Conservation (phyloP, 35 echinoderm and acorn worm species). For the Eucidaris tribuloides region DNA sequence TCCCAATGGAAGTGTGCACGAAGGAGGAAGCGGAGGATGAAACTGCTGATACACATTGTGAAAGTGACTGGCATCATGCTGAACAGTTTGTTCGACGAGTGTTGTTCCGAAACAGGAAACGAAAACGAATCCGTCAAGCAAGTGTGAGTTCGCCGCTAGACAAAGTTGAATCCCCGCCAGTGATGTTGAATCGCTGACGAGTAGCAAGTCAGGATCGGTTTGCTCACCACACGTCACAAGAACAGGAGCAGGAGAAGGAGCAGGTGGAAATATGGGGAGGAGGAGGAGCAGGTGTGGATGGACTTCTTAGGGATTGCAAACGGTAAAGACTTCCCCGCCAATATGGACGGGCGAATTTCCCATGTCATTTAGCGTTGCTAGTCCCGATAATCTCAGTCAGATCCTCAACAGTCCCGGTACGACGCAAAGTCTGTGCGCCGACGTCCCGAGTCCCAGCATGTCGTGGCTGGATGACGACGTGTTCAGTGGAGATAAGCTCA, state of each 20-base stretch:
- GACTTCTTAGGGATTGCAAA: slow-evolving; percentile 61
- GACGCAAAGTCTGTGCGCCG: slow-evolving; percentile 35
- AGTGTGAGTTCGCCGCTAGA: not conserved
- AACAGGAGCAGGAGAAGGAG: not conserved
- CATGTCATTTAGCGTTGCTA: slow-evolving; percentile 55
- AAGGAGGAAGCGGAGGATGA: not conserved
- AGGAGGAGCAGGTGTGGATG: slow-evolving; percentile 43
- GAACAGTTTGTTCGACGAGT: not conserved
- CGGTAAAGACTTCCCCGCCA: slow-evolving; percentile 10
- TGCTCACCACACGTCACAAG: slow-evolving; percentile 56
- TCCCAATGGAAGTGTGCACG: not conserved
- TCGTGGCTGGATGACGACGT: slow-evolving; percentile 17
- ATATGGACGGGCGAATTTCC: not conserved
- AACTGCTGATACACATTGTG: not conserved
- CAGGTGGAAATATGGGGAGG: slow-evolving; percentile 43
- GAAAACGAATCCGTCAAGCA: too few species aligned
- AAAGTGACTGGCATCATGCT: not conserved
- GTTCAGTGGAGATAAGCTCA: not conserved
- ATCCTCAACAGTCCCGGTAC: slow-evolving; percentile 30
- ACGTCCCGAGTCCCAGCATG: slow-evolving; percentile 49
- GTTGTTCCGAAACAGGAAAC: too few species aligned
- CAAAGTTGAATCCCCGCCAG: slow-evolving; percentile 78
- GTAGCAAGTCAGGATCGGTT: slow-evolving; percentile 46
- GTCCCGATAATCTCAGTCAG: slow-evolving; percentile 74
- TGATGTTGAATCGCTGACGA: slow-evolving; percentile 70